These are phyloP conservation scores for Pachypsylla venusta DNA, from an alignment of 1,140 invertebrate genomes.

Conservation along the genomic window DNA sequence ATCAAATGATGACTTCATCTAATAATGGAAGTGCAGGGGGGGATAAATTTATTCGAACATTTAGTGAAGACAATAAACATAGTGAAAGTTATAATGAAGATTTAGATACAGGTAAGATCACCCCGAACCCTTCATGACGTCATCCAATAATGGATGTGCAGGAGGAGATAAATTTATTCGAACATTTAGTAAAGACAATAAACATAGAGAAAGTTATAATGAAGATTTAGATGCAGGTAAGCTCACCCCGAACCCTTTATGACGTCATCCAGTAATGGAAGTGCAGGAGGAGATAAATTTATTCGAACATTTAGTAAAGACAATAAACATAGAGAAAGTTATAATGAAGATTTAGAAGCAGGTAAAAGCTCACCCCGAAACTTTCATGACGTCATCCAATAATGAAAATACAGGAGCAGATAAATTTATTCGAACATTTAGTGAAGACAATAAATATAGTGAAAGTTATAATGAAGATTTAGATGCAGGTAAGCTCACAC, in stretches of 20 bases:
- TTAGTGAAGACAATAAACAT: not conserved
- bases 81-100: slow-evolving; percentile 6
- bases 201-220: slow-evolving; percentile 2
- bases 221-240: slow-evolving; percentile 4
- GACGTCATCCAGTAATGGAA: too few relatives aligned
- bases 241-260: too few relatives aligned
- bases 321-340: not conserved
- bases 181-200: not conserved
- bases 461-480: not conserved
- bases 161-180: not conserved
- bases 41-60: not conserved
- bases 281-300: not conserved
- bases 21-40: not conserved
- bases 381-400: too few relatives aligned
- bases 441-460: not conserved
- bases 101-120: not conserved
- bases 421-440: not conserved
- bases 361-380: too few relatives aligned
- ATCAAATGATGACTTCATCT: not conserved
- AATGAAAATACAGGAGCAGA: too few relatives aligned
- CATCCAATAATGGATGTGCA: too few relatives aligned
- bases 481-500: not conserved
- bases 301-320: not conserved
- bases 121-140: too few relatives aligned
- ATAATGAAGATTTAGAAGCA: slow-evolving; percentile 2